These are phyloP conservation scores for Halesus radiatus DNA, from an alignment of 1,140 invertebrate species.

Conservation along the genomic window DNA sequence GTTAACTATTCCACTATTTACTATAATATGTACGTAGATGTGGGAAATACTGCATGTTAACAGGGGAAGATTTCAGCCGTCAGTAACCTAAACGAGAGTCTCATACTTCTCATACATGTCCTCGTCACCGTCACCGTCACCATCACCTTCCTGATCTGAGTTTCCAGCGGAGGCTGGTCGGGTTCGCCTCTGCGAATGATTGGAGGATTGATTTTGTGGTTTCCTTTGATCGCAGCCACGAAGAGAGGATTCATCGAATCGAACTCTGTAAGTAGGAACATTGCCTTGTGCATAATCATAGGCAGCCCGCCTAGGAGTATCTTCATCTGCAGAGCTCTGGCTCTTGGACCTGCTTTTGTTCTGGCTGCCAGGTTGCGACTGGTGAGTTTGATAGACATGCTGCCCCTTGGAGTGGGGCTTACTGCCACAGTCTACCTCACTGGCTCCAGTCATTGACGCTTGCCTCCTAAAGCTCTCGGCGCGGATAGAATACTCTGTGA, in stretches of 20 bases:
- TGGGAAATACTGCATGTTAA: constrained; percentile 11
- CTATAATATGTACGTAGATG: not conserved
- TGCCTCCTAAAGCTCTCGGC: constrained; percentile 50
- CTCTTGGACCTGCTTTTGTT: constrained; percentile 44
- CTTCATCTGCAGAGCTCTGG: constrained; percentile 45
- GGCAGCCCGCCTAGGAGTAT: constrained; percentile 6
- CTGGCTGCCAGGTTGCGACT: not conserved
- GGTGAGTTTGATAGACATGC: not conserved
- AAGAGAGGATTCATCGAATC: constrained; percentile 47
- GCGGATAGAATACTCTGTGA: constrained; percentile 48
- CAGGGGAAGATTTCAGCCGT: not conserved
- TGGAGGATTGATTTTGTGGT: constrained; percentile 9
- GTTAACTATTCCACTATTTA: not conserved
- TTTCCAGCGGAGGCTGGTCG: constrained; percentile 40
- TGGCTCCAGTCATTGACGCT: constrained; percentile 42
- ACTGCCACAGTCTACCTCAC: constrained; percentile 2
- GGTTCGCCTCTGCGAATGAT: constrained; percentile 55
- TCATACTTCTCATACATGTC: constrained; percentile 68
- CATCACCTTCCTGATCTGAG: constrained; percentile 48
- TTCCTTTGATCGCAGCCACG: constrained; percentile 39
- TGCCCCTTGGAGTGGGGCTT: constrained; percentile 26
- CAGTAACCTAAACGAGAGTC: constrained; percentile 64
- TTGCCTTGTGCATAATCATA: constrained; percentile 32
- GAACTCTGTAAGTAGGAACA: constrained; percentile 48
- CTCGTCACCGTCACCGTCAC: constrained; percentile 51